Conservation (phyloP, 2,797 vertebrate species). For the Pseudopleuronectes americanus region DNA sequence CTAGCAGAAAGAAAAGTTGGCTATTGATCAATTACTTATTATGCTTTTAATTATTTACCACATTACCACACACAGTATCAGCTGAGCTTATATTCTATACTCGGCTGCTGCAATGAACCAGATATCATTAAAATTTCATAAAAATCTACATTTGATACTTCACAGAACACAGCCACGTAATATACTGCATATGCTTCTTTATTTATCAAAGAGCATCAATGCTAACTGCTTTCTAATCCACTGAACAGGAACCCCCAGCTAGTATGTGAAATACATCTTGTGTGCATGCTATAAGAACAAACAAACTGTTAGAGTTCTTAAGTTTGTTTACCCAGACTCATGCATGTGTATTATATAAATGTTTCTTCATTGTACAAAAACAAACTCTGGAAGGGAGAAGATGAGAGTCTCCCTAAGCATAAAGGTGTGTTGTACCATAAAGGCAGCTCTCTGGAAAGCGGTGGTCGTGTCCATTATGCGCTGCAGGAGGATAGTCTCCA, state of each 20-base stretch:
- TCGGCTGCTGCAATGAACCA: constrained; percentile 4
- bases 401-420: not conserved
- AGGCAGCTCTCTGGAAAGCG: constrained; percentile 90
- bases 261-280: not conserved
- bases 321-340: constrained; percentile 5
- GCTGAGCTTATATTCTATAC: not conserved
- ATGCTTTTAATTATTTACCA: constrained; percentile 7
- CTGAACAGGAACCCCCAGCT: not conserved
- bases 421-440: constrained; percentile 84
- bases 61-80: not conserved
- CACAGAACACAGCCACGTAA: not conserved
- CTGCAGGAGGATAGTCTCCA: constrained; percentile 89
- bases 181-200: not conserved
- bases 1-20: not conserved
- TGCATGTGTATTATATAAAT: not conserved
- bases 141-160: not conserved
- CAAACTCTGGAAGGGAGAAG: not conserved
- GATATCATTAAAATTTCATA: not conserved
- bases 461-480: constrained; percentile 89
- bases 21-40: not conserved
- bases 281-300: not conserved
- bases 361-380: not conserved
- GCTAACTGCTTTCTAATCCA: not conserved
- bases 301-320: not conserved
- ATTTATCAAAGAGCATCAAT: not conserved